Base-by-base conservation (phyloP, 2,797 vertebrate species). In the Eleutherodactylus coqui region DNA sequence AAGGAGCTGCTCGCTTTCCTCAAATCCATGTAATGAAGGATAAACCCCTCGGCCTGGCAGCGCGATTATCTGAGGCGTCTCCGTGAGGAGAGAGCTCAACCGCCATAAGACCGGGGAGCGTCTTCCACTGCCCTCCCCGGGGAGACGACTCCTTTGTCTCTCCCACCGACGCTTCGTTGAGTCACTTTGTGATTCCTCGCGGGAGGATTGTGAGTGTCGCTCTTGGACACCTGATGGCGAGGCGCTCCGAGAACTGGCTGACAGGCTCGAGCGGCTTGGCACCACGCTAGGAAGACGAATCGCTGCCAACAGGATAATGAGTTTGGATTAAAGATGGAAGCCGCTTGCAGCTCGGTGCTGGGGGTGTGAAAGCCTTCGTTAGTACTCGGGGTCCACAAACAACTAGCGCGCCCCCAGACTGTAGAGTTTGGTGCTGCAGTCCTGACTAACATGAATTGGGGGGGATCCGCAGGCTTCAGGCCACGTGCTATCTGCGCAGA, bases 291-390 rank as follows among this genome's bases (percentile, higher is more conserved):
- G 72, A 38, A 34, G 47, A 34, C 62, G 7, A 55, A 82, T 62
- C 19, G 1, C 1, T 76, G 79, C 70, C 79, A 76, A 72, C 55
- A n/a, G 32, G 43, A 76, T 76, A 86, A 76, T 82, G 72, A 82
- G 78, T 82, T 64, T 67, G 79, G 41, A 51, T 86, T 64, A 70
- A 81, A 82, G 55, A 73, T 85, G 84, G 67, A 73, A 60, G 49
- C 36, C 10, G 47, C 75, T 10, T 36, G 47, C 43, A 4, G 17
- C 51, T 83, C 36, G 21, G 17, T 45, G 36, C 51, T n/a, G 38
- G 82, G n/a, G 47, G 82, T 76, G 51, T 70, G n/a, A 29, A 51
- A 24, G 3, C 41, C 2, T 13, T n/a, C 5, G 7, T 45, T n/a
- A 27, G 67, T 24, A 55, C 19, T 2, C 4, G 21, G 19, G 21